A percentile compares a stretch with the other conserved stretches of the same genome.
Evolutionary conservation across 2,113 vertebrate genomes (phyloP).

Genomic region (Microtus montanus): DNA sequence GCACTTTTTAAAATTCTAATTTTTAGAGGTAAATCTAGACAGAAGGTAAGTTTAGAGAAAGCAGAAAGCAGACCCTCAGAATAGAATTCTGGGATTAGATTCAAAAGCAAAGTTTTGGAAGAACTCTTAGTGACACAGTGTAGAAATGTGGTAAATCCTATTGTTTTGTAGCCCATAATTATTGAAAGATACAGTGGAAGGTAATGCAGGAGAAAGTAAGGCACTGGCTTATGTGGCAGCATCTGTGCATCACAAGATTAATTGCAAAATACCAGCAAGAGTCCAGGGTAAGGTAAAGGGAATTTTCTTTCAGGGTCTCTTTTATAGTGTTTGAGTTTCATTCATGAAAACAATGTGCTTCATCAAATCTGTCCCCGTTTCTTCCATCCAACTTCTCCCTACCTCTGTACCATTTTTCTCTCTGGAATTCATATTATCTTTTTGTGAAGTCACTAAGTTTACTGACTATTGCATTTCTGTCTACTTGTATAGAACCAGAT

Average conservation of each 20-base stretch:
- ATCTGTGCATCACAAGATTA: neutral
- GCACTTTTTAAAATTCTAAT: neutral
- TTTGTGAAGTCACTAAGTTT: neutral
- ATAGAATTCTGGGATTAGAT: neutral
- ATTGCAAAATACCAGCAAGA: neutral
- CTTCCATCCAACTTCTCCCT: neutral
- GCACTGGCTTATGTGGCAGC: accelerated
- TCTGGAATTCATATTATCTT: neutral
- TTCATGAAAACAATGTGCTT: neutral
- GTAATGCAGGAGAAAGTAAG: too few relatives aligned
- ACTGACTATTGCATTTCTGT: neutral
- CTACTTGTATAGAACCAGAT: neutral
- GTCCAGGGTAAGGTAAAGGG: neutral
- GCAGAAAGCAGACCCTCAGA: neutral
- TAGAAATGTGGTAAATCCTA: neutral
- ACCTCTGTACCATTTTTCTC: neutral
- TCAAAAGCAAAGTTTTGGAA: neutral
- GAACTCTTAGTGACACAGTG: neutral
- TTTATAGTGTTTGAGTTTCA: neutral
- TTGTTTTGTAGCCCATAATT: neutral
- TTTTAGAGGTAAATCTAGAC: neutral
- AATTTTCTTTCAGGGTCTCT: neutral
- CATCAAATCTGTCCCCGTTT: neutral
- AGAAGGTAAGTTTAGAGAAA: neutral
- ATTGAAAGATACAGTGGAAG: neutral